Evolutionary conservation across 2,113 vertebrate genomes (phyloP).

Genomic region (Choloepus hoffmanni): DNA sequence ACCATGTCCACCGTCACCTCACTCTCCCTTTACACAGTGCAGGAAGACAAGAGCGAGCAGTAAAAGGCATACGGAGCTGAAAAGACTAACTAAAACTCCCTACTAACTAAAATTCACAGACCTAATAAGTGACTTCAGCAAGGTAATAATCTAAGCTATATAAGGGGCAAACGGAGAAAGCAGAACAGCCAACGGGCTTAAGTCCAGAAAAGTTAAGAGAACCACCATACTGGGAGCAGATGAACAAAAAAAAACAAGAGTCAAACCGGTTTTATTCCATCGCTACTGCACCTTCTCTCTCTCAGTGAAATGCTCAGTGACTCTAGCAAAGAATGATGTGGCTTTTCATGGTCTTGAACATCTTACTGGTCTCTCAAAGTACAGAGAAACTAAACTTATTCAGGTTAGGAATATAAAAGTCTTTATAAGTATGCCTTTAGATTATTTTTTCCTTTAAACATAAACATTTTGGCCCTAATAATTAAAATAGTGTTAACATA

Average conservation of each 20-base stretch:
- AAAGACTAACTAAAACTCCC: not conserved
- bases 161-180: not conserved
- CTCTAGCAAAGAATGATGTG: not conserved
- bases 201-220: not conserved
- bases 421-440: not conserved
- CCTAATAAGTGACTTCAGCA: not conserved
- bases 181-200: not conserved
- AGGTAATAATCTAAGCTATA: not conserved
- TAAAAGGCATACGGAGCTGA: not conserved
- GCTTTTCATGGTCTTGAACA: not conserved
- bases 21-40: not conserved
- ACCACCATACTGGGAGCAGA: not conserved
- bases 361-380: not conserved
- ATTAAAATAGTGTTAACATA: not conserved
- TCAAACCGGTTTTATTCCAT: not conserved
- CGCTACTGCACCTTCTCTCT: not conserved
- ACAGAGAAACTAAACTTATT: not conserved
- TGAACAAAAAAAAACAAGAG: not conserved
- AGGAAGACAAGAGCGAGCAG: constrained; percentile 14
- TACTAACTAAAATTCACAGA: not conserved
- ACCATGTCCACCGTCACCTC: not conserved
- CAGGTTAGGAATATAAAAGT: not conserved
- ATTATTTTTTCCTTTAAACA: not conserved
- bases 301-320: not conserved
- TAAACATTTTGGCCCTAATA: not conserved